Percentiles rank a stretch among this genome's conserved stretches.
These are phyloP conservation scores for Pecten maximus DNA, from an alignment of 2,888 invertebrate species.

Conservation along the genomic window DNA sequence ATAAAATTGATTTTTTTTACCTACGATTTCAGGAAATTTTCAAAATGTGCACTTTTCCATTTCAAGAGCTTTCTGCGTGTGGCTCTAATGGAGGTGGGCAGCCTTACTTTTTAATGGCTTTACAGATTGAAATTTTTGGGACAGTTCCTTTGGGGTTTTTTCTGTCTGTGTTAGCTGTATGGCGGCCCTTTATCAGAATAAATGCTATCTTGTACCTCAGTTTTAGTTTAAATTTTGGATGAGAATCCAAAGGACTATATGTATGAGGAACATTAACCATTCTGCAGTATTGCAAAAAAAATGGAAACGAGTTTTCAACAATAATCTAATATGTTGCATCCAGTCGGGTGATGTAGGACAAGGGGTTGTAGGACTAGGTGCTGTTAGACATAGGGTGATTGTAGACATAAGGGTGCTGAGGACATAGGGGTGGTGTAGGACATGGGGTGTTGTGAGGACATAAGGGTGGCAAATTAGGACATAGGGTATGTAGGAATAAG, in stretches of 20 bases:
- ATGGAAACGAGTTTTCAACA: not conserved
- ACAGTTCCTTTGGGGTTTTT: not conserved
- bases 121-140: conserved; percentile 29
- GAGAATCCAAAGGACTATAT: not conserved
- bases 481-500: too few relatives aligned
- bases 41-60: conserved; percentile 32
- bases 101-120: conserved; percentile 9
- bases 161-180: not conserved
- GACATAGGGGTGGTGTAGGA: too few relatives aligned
- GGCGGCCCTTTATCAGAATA: conserved; percentile 26
- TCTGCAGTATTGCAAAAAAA: not conserved
- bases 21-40: conserved; percentile 4
- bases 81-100: not conserved
- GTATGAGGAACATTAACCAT: conserved; percentile 14
- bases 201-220: not conserved
- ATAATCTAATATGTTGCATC: not conserved
- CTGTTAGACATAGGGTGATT: too few relatives aligned
- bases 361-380: too few relatives aligned
- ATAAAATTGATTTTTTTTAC: conserved; percentile 31
- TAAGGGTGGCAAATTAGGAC: too few relatives aligned
- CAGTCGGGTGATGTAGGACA: too few relatives aligned
- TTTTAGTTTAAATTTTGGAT: conserved; percentile 24
- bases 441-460: too few relatives aligned
- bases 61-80: conserved; percentile 21
- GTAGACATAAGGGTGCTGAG: too few relatives aligned